These are phyloP conservation scores for Caenorhabditis afra DNA, from an alignment of 2,888 invertebrate species.

Conservation along the genomic window DNA sequence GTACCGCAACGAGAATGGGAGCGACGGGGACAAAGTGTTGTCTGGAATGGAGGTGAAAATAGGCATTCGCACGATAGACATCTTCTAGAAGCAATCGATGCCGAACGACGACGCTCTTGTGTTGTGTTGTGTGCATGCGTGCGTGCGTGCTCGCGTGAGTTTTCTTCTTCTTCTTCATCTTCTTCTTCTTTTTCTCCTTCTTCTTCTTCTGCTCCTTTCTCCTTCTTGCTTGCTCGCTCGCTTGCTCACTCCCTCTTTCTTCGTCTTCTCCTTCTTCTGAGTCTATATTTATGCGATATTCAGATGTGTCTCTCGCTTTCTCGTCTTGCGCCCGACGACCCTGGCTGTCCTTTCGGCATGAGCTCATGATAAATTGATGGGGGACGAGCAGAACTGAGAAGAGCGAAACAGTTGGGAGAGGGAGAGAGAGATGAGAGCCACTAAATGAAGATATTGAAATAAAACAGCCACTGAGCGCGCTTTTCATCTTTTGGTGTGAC, in stretches of 20 bases:
- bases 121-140: constrained; percentile 23
- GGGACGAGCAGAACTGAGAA: constrained; percentile 9
- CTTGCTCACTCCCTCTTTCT: constrained; percentile 20
- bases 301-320: constrained; percentile 30
- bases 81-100: constrained; percentile 34
- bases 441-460: not conserved
- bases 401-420: constrained; percentile 1
- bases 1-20: not conserved
- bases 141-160: constrained; percentile 26
- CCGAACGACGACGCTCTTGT: constrained; percentile 34
- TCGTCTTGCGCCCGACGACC: constrained; percentile 8
- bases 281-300: constrained; percentile 42
- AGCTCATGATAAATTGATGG: constrained; percentile 46
- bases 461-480: no score
- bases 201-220: constrained; percentile 26
- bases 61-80: constrained; percentile 11
- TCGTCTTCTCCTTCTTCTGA: constrained; percentile 31
- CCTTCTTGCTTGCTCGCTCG: constrained; percentile 5
- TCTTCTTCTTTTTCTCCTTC: constrained; percentile 24
- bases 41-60: constrained; percentile 10
- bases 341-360: constrained; percentile 29
- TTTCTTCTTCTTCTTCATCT: constrained; percentile 44
- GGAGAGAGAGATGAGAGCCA: not conserved
- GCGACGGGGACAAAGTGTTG: not conserved
- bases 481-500: no score